phyloP scores from a whole-genome alignment of 2,797 vertebrate species.

The Picus viridis region DNA sequence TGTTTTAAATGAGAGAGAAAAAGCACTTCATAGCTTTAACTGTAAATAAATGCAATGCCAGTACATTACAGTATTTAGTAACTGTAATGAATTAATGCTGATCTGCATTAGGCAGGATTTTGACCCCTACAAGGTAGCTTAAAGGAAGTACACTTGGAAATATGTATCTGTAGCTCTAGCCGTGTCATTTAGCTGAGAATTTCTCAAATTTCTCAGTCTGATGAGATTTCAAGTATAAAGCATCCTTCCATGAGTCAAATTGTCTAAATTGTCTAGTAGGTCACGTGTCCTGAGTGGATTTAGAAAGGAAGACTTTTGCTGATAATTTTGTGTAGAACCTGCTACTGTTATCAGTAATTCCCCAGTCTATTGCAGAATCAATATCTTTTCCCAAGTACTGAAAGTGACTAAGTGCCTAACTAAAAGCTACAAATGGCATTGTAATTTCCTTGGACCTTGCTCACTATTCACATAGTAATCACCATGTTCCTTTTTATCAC shows the following conservation, averaged over 20 bases:
- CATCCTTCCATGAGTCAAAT: background rate
- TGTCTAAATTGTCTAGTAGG: background rate
- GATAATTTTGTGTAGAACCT: background rate
- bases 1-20: background rate
- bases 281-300: background rate
- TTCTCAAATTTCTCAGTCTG: background rate
- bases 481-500: background rate
- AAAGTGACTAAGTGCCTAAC: constrained; percentile 4
- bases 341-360: constrained; percentile 15
- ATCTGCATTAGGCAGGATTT: background rate
- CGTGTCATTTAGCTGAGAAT: background rate
- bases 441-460: background rate
- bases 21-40: background rate
- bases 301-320: background rate
- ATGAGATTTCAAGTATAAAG: background rate
- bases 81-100: background rate
- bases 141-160: background rate
- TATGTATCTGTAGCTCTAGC: background rate
- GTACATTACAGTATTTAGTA: background rate
- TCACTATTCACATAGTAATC: background rate
- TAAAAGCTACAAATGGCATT: background rate
- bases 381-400: background rate
- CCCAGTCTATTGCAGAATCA: background rate
- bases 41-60: background rate
- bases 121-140: background rate